Evolutionary conservation across 2,797 vertebrate genomes (phyloP).

Genomic region (Geotria australis): DNA sequence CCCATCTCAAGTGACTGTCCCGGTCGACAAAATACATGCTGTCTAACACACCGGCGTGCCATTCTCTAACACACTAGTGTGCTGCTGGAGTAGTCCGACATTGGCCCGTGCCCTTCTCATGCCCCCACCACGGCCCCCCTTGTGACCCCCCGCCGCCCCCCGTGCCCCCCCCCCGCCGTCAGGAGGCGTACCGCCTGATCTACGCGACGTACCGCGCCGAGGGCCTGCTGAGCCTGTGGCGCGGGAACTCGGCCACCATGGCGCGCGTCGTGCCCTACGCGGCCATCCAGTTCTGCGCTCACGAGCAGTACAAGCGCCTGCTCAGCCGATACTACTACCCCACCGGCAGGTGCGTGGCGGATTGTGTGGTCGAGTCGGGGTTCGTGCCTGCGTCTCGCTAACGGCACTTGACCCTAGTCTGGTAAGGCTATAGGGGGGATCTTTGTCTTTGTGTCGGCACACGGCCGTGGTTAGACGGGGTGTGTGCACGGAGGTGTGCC

Average conservation of each 20-base stretch:
- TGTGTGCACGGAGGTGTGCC: no score
- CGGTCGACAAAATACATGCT: no score
- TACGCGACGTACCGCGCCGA: slow-evolving; percentile 68
- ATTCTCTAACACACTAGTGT: no score
- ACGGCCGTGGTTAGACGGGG: no score
- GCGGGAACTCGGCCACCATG: slow-evolving; percentile 93
- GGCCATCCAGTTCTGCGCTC: slow-evolving; percentile 86
- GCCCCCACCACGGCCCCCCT: background rate
- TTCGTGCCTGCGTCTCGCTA: no score
- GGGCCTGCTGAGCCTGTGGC: slow-evolving; percentile 73
- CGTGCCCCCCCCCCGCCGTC: background rate
- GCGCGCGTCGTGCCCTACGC: slow-evolving; percentile 78
- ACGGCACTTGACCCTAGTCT: no score
- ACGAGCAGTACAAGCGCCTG: slow-evolving; percentile 66
- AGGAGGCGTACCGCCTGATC: slow-evolving; percentile 73
- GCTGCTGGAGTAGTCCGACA: background rate
- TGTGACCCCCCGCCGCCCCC: background rate
- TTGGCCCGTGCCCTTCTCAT: background rate
- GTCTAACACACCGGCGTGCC: no score
- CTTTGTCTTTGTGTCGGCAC: no score
- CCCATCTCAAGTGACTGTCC: no score
- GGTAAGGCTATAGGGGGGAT: no score
- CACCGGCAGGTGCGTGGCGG: slow-evolving; percentile 40
- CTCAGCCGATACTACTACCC: slow-evolving; percentile 58
- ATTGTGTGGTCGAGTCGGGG: no score